Percentiles rank a stretch among this genome's conserved stretches.
Evolutionary conservation across 2,888 invertebrate genomes (phyloP).

Genomic region (Luffia ferchaultella): DNA sequence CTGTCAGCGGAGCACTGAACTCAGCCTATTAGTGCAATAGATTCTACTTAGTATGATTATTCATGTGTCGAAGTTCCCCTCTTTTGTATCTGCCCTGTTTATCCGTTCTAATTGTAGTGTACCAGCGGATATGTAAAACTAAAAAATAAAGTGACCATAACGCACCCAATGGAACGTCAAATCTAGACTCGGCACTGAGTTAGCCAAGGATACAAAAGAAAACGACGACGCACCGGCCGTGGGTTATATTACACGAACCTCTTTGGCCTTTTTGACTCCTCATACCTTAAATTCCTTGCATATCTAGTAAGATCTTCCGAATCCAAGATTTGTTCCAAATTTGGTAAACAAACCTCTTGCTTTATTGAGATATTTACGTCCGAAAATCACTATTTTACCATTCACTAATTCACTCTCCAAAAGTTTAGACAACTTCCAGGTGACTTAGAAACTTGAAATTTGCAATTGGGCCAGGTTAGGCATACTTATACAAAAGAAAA

Average conservation of each 20-base stretch:
- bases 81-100: too few species aligned
- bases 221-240: conserved; percentile 1
- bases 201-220: neutral
- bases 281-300: neutral
- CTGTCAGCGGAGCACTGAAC: too few species aligned
- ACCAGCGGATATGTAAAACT: too few species aligned
- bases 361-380: neutral
- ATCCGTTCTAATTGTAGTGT: too few species aligned
- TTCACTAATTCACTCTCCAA: neutral
- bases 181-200: neutral
- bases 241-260: conserved; percentile 1
- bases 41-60: too few species aligned
- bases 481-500: too few species aligned
- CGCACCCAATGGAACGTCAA: too few species aligned
- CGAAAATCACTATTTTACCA: neutral
- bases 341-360: neutral
- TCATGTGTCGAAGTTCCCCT: too few species aligned
- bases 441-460: neutral
- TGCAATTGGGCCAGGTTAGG: too few species aligned
- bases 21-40: too few species aligned
- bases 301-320: neutral
- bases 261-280: neutral
- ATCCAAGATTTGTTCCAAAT: too few species aligned
- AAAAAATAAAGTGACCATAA: too few species aligned
- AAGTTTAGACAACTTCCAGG: conserved; percentile 1